phyloP scores from a whole-genome alignment of 1,140 invertebrate genomes.

The Scaptomyza graminum region DNA sequence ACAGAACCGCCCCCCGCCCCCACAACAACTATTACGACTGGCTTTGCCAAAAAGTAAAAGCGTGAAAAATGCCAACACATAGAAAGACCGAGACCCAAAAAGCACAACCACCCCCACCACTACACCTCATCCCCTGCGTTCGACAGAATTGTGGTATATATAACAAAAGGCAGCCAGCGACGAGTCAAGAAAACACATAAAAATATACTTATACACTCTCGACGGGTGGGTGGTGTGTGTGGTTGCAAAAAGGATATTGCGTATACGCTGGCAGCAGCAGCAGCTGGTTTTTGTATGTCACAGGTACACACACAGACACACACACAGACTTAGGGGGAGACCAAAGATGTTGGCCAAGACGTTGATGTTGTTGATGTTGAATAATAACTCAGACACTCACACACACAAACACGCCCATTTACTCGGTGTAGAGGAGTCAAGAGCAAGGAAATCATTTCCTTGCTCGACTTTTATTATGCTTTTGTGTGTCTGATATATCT shows the following conservation, averaged over 20 bases:
- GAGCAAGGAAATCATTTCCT: constrained; percentile 77
- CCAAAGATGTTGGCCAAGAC: constrained; percentile 53
- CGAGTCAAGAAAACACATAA: constrained; percentile 52
- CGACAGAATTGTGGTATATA: constrained; percentile 11
- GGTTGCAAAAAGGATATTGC: constrained; percentile 47
- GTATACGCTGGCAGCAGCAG: constrained; percentile 55
- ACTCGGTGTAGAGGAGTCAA: constrained; percentile 43
- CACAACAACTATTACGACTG: background rate
- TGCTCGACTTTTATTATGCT: constrained; percentile 71
- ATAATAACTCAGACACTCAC: constrained; percentile 66
- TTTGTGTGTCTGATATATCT: constrained; percentile 47
- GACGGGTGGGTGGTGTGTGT: background rate
- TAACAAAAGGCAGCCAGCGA: constrained; percentile 27
- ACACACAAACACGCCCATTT: constrained; percentile 13
- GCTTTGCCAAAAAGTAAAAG: constrained; percentile 36
- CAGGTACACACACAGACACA: constrained; percentile 47
- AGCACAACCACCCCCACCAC: background rate
- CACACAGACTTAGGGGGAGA: constrained; percentile 6
- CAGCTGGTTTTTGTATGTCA: constrained; percentile 44
- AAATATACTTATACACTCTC: constrained; percentile 57
- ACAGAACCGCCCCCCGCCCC: background rate
- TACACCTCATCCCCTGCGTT: background rate
- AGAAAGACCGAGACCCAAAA: constrained; percentile 26
- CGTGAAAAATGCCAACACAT: constrained; percentile 47
- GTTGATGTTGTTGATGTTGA: constrained; percentile 67